Base-by-base conservation (phyloP, 2,888 invertebrate species). In the Cepaea hortensis region DNA sequence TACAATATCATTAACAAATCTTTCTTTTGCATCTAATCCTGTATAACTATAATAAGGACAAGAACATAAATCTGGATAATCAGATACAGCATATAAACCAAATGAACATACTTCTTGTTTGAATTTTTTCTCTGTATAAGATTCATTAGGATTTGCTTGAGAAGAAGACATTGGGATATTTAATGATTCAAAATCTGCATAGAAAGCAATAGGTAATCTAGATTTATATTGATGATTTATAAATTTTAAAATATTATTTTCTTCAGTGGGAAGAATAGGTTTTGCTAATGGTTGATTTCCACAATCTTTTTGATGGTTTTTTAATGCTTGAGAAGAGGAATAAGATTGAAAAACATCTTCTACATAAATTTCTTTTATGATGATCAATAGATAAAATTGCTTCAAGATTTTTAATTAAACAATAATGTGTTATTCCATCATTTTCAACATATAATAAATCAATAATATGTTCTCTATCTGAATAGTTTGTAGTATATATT, bases 401-500 rank as follows among this genome's bases (percentile, higher is more conserved):
- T 50, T 76, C 76, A 50, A 50, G 50, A 50, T 76, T 76, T 76
- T 48, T 76, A 50, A 76, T 75, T 20, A 50, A 50, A 50, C 50
- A 50, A 76, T 76, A 76, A 76, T 76, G 76, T 50, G 76, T 76
- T 3, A 6, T 76, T 76, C 50, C 50, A 18, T 76, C 76, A 76
- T 76, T 20, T 76, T 76, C 76, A 76, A 76, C 76, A 76, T 76
- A 76, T 76, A 76, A 76, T 76, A 76, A 76, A 76, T 76, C 76
- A 76, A 76, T 50, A 76, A 76, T 50, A 50, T 18, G 13, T 11
- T 76, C 50, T 76, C 18, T 76, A 50, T 76, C 50, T 76, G 48
- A 3, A 76, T 50, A 76, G 9, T 6, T 50, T 46, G 50, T 76
- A 76, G 20, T 20, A 76, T 50, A 76, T 76, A 76, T 6, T 20